phyloP scores from a whole-genome alignment of 2,113 vertebrate genomes.

The Sinocyclocheilus anophthalmus region DNA sequence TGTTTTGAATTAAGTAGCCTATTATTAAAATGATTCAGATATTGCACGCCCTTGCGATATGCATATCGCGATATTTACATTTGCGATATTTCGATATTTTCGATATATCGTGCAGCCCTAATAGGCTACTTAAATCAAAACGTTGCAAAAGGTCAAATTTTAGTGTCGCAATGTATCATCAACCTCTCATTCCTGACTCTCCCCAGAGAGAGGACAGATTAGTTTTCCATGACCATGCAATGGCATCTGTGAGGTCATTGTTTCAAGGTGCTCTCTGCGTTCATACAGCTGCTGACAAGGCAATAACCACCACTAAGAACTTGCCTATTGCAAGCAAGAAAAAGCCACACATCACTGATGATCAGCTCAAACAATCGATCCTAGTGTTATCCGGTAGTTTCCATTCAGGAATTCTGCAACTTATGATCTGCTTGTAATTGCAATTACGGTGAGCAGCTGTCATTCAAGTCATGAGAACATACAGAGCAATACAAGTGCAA shows the following conservation, averaged over 20 bases:
- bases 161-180: conserved; percentile 16
- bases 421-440: conserved; percentile 1
- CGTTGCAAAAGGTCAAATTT: too few species aligned
- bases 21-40: too few species aligned
- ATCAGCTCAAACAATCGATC: conserved; percentile 8
- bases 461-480: conserved; percentile 9
- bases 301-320: conserved; percentile 31
- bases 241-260: conserved; percentile 54
- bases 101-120: too few species aligned
- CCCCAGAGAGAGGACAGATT: conserved; percentile 51
- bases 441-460: background rate
- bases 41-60: too few species aligned
- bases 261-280: conserved; percentile 56
- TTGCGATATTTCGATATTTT: too few species aligned
- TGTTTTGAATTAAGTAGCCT: too few species aligned
- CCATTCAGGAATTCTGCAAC: background rate
- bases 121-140: too few species aligned
- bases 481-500: background rate
- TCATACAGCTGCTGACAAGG: conserved; percentile 54
- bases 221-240: conserved; percentile 59
- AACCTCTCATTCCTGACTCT: conserved; percentile 46
- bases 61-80: too few species aligned
- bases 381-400: background rate
- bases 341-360: background rate
- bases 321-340: conserved; percentile 31